phyloP scores from a whole-genome alignment of 2,888 invertebrate genomes.

The Apotomis betuletana region DNA sequence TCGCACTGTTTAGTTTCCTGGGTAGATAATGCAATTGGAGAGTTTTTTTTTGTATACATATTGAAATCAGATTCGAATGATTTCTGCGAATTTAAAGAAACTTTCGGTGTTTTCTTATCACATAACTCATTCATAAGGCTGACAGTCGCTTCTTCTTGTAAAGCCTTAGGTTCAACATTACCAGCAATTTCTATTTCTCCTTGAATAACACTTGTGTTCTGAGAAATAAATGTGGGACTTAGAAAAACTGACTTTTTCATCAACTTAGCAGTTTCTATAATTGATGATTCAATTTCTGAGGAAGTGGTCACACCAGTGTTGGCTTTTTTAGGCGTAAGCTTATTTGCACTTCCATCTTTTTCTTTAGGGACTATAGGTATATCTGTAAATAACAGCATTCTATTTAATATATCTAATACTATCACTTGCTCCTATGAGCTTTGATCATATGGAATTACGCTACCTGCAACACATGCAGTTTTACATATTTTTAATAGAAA shows the following conservation, averaged over 20 bases:
- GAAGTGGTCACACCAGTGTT: conserved; percentile 17
- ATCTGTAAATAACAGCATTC: conserved; percentile 23
- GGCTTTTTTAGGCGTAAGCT: not conserved
- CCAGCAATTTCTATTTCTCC: conserved; percentile 50
- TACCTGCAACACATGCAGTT: no score
- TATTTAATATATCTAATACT: not conserved
- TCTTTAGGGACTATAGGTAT: conserved; percentile 7
- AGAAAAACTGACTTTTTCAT: conserved; percentile 73
- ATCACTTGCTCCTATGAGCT: not conserved
- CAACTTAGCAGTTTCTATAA: conserved; percentile 72
- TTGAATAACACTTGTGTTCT: conserved; percentile 50
- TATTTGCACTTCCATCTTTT: not conserved
- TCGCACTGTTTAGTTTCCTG: not conserved
- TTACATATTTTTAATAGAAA: not conserved
- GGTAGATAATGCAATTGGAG: not conserved
- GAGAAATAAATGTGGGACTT: conserved; percentile 69
- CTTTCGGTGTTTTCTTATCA: not conserved
- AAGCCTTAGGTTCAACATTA: not conserved
- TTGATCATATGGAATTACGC: not conserved
- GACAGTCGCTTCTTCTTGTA: not conserved
- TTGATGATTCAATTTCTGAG: conserved; percentile 55
- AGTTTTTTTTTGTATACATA: not conserved
- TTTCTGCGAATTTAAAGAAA: not conserved
- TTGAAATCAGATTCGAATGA: not conserved
- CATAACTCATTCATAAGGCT: conserved; percentile 5